These are phyloP conservation scores for Chloroceryle inda DNA, from an alignment of 2,797 vertebrate species.

Conservation along the genomic window DNA sequence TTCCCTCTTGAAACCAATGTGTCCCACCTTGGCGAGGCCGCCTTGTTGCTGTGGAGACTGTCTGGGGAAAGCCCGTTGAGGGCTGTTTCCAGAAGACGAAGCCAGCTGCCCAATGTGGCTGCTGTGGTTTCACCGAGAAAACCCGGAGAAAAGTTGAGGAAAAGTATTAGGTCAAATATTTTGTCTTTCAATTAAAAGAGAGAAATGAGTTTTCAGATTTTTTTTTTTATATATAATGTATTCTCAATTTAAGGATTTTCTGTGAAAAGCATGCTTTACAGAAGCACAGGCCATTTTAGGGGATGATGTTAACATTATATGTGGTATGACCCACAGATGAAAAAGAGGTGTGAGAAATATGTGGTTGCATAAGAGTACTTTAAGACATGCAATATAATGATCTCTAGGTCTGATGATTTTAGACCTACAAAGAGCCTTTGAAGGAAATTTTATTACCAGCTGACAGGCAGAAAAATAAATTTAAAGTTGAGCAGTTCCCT, in stretches of 20 bases:
- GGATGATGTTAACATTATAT: not conserved
- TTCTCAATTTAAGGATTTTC: not conserved
- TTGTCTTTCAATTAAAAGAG: not conserved
- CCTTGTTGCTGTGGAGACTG: not conserved
- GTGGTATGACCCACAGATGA: not conserved
- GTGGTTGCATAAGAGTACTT: not conserved
- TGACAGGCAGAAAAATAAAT: not conserved
- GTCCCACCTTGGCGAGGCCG: not conserved
- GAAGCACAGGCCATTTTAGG: not conserved
- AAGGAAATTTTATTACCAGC: not conserved
- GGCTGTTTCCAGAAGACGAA: not conserved
- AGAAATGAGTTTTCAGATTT: not conserved
- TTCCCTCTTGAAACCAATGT: not conserved
- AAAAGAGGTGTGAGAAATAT: not conserved
- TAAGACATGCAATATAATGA: not conserved
- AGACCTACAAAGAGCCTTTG: not conserved
- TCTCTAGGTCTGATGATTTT: not conserved
- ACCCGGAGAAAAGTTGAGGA: not conserved
- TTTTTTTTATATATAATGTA: not conserved
- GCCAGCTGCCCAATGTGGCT: not conserved
- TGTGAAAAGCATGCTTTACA: not conserved
- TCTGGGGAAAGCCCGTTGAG: not conserved
- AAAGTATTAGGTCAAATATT: not conserved
- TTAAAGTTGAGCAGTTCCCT: not conserved
- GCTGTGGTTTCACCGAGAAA: not conserved